A percentile compares a stretch with the other conserved stretches of the same genome.
Evolutionary conservation across 2,888 invertebrate species (phyloP).

Genomic region (Rhagonycha fulva): DNA sequence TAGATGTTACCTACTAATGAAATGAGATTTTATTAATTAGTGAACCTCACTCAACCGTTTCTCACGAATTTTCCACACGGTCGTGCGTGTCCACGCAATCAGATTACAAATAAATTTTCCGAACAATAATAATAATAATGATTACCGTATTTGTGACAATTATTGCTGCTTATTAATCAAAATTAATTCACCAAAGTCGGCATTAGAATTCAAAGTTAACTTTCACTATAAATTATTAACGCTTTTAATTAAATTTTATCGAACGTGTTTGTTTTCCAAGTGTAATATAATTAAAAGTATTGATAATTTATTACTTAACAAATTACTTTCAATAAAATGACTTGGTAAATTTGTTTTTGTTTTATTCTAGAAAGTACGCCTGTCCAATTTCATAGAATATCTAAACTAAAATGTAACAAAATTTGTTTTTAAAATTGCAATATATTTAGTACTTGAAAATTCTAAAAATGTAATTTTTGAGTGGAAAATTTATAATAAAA

Average conservation of each 20-base stretch:
- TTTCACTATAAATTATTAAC: slow-evolving; percentile 14
- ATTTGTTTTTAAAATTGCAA: background rate
- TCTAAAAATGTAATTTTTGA: background rate
- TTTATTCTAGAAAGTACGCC: slow-evolving; percentile 12
- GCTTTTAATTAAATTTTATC: slow-evolving; percentile 4
- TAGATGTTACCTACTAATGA: slow-evolving; percentile 23
- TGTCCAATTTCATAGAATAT: slow-evolving; percentile 11
- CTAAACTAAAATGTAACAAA: background rate
- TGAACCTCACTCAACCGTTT: slow-evolving; percentile 4
- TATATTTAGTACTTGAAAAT: background rate
- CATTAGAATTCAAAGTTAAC: slow-evolving; percentile 6
- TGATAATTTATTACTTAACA: slow-evolving; percentile 10
- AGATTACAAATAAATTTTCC: background rate
- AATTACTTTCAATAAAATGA: slow-evolving; percentile 10
- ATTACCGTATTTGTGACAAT: background rate
- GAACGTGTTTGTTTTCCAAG: slow-evolving; percentile 2
- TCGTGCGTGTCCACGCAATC: background rate
- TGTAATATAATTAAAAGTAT: background rate
- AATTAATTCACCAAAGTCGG: slow-evolving; percentile 5
- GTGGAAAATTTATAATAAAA: background rate
- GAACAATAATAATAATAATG: background rate
- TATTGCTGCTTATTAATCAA: slow-evolving; percentile 2
- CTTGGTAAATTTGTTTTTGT: slow-evolving; percentile 11
- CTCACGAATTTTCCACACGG: background rate
- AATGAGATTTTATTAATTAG: slow-evolving; percentile 28